Conservation (phyloP, 2,113 vertebrate species). For the Poeciliopsis retropinna region DNA sequence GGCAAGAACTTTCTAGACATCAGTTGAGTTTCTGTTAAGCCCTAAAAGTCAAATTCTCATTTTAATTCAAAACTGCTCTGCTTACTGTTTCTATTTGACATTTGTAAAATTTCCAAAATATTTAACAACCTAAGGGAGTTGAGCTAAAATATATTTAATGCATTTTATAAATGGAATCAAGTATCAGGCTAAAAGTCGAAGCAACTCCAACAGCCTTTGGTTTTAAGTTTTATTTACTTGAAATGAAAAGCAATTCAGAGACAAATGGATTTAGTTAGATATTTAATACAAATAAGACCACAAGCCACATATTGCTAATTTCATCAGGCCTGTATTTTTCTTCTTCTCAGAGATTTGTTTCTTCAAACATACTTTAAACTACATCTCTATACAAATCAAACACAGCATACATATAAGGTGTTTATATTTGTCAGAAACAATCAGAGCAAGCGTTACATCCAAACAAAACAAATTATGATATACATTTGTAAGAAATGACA, state of each 20-base stretch:
- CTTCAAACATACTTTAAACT: conserved; percentile 60
- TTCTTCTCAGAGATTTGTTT: conserved; percentile 49
- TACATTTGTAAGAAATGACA: conserved; percentile 27
- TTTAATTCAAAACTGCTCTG: neutral
- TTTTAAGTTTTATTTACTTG: conserved; percentile 21
- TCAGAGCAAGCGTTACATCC: conserved; percentile 54
- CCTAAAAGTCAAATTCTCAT: conserved; percentile 8
- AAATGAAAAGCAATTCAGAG: conserved; percentile 2
- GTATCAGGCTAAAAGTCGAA: neutral
- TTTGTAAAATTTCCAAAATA: conserved; percentile 12
- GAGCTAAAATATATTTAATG: conserved; percentile 8
- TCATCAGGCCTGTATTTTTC: conserved; percentile 41
- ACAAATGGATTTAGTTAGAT: conserved; percentile 61
- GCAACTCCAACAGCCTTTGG: neutral
- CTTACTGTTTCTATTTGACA: conserved; percentile 6
- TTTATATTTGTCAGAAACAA: conserved; percentile 65
- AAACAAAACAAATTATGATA: conserved; percentile 40
- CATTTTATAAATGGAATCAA: conserved; percentile 12
- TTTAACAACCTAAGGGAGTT: conserved; percentile 6
- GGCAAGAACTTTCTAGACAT: conserved; percentile 20
- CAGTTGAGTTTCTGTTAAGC: conserved; percentile 7
- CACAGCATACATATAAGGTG: conserved; percentile 67
- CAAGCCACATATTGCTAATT: conserved; percentile 62
- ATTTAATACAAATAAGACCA: conserved; percentile 73
- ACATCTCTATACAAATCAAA: conserved; percentile 72